These are phyloP conservation scores for Neoscelio sp. DNA, from an alignment of 2,888 invertebrate species.

Conservation along the genomic window DNA sequence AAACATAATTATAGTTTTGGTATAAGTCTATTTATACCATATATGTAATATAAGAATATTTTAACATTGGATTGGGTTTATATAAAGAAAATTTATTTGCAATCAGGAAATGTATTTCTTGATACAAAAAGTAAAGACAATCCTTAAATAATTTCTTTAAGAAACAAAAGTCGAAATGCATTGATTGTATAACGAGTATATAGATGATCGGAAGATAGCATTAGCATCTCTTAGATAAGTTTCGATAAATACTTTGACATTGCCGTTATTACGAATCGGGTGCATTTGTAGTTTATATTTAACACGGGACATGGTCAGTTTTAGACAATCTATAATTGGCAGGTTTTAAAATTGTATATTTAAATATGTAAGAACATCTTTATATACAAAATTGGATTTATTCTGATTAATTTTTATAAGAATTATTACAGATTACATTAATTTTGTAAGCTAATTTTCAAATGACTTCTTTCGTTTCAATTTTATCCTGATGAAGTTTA, in stretches of 20 bases:
- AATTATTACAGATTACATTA: no score
- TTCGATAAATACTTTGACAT: slow-evolving; percentile 44
- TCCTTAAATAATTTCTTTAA: neutral
- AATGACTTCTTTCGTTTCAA: no score
- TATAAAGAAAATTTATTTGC: neutral
- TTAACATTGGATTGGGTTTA: neutral
- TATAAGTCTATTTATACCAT: no score
- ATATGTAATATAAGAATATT: no score
- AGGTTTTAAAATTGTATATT: no score
- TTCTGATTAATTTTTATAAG: no score
- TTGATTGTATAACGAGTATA: slow-evolving; percentile 28
- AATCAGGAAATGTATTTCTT: neutral
- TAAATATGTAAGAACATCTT: neutral
- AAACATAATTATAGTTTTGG: no score
- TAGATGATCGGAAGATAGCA: slow-evolving; percentile 16
- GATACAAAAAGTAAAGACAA: neutral
- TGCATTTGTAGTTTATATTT: slow-evolving; percentile 27
- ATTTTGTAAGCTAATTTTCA: no score
- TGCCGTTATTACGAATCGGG: slow-evolving; percentile 33
- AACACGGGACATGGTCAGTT: no score
- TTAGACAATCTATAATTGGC: no score
- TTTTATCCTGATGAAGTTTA: no score
- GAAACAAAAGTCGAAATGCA: neutral
- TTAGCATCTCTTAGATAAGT: slow-evolving; percentile 35
- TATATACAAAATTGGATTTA: no score